A percentile compares a stretch with the other conserved stretches of the same genome.
Evolutionary conservation across 2,888 invertebrate genomes (phyloP).

Genomic region (Habroteleia sp.): DNA sequence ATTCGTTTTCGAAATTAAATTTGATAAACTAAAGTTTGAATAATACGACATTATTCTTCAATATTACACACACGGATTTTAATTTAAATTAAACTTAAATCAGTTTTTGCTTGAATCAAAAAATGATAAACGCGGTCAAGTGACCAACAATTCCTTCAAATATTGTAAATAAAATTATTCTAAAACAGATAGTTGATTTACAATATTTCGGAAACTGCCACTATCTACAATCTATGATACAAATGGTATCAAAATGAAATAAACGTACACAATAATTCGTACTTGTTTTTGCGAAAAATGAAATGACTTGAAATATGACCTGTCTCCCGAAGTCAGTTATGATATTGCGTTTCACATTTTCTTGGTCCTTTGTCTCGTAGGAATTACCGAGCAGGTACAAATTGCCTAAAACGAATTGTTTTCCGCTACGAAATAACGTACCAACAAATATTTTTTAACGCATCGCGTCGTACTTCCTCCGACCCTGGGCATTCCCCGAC

Average conservation of each 20-base stretch:
- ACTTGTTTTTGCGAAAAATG: conserved; percentile 9
- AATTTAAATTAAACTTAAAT: too few species aligned
- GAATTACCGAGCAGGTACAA: conserved; percentile 19
- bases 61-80: too few species aligned
- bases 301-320: conserved; percentile 37
- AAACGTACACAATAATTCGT: conserved; percentile 18
- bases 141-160: too few species aligned
- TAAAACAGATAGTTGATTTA: too few species aligned
- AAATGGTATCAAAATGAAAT: not conserved
- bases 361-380: conserved; percentile 29
- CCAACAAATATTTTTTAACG: conserved; percentile 11
- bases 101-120: too few species aligned
- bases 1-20: too few species aligned
- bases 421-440: conserved; percentile 14
- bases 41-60: too few species aligned
- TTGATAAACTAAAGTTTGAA: too few species aligned
- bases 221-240: not conserved
- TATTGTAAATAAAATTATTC: too few species aligned
- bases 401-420: conserved; percentile 42
- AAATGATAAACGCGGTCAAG: too few species aligned
- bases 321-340: conserved; percentile 24
- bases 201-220: too few species aligned
- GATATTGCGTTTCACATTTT: conserved; percentile 31
- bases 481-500: not conserved
- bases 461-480: not conserved